Evolutionary conservation across 2,797 vertebrate species (phyloP), one percentile per base, ranked within the genome.

Genomic region (Acanthis flammea): DNA sequence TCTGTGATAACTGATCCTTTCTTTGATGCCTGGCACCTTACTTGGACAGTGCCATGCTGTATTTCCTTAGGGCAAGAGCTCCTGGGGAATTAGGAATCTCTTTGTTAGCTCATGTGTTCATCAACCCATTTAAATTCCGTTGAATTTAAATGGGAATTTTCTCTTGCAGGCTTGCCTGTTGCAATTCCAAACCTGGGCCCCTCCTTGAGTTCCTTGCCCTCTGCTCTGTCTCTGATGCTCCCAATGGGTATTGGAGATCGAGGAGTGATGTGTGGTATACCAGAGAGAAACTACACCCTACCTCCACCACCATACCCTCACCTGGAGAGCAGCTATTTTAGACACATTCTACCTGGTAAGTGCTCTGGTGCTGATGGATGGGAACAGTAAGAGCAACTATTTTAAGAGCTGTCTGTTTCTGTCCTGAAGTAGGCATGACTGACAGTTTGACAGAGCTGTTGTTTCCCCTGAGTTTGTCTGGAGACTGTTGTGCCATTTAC

Each of bases 261-360:
- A 96, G 99, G 99, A 55, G 99, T 99, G 92, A 99, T 99, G 99
- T 99, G 99, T 90, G 99, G 99, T 94, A 97, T 99, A 81, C 99
- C 99, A 9, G 99, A 99, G 94, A 98, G 99, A 96, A 99, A 99
- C 97, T 99, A 99, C 92, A 98, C 99, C 54, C 97, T 99, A 94
- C 99, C 99, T 48, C 99, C 99, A 14, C 99, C 99, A 39, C 99
- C 99, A 3, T 99, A 99, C 97, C 99, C 99, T 47, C 99, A 99
- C 97, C 97, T 99, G 96, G 99, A 99, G 97, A 99, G 99, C 98
- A 99, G 99, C 97, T 99, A 99, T 94, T 99, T 99, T 97, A 98
- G 99, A 95, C 99, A 99, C 97, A 99, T 99, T 96, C 98, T 99
- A 94, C 99, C 99, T 97, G 99, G 99, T 99, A 95, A 94, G 97